phyloP scores from a whole-genome alignment of 2,113 vertebrate species.

The Pterophyllum scalare region DNA sequence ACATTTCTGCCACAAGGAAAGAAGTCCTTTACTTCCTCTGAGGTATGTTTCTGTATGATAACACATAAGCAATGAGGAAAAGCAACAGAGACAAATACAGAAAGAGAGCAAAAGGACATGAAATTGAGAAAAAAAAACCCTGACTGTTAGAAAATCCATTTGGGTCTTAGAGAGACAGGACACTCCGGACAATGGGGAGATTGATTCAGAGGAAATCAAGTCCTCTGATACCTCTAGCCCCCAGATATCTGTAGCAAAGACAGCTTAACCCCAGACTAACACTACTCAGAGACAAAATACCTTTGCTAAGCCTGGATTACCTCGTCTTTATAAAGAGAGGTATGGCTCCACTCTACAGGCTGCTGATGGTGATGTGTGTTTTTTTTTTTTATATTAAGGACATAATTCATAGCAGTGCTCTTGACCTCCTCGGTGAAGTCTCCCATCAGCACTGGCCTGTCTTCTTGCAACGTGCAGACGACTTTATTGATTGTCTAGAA shows the following conservation, averaged over 20 bases:
- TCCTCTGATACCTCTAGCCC: slow-evolving; percentile 24
- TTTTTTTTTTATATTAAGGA: neutral
- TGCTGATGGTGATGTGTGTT: neutral
- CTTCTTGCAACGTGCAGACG: slow-evolving; percentile 35
- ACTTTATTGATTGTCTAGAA: slow-evolving; percentile 58
- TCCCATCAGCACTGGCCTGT: slow-evolving; percentile 16
- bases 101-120: neutral
- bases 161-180: slow-evolving; percentile 9
- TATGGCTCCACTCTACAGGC: slow-evolving; percentile 9
- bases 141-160: slow-evolving; percentile 15
- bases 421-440: slow-evolving; percentile 21
- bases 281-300: slow-evolving; percentile 48
- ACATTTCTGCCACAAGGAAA: slow-evolving; percentile 48
- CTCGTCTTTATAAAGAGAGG: slow-evolving; percentile 31
- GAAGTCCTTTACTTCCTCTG: slow-evolving; percentile 28
- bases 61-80: neutral
- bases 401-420: slow-evolving; percentile 13
- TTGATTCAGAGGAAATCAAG: slow-evolving; percentile 47
- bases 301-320: slow-evolving; percentile 52
- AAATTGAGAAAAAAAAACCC: neutral
- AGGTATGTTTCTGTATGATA: slow-evolving; percentile 38
- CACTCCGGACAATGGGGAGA: slow-evolving; percentile 1
- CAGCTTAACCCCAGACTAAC: slow-evolving; percentile 61
- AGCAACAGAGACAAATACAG: neutral
- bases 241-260: slow-evolving; percentile 31